Percentiles rank a stretch among this genome's conserved stretches.
phyloP scores from a whole-genome alignment of 2,113 vertebrate genomes.

The Okapia johnstoni region DNA sequence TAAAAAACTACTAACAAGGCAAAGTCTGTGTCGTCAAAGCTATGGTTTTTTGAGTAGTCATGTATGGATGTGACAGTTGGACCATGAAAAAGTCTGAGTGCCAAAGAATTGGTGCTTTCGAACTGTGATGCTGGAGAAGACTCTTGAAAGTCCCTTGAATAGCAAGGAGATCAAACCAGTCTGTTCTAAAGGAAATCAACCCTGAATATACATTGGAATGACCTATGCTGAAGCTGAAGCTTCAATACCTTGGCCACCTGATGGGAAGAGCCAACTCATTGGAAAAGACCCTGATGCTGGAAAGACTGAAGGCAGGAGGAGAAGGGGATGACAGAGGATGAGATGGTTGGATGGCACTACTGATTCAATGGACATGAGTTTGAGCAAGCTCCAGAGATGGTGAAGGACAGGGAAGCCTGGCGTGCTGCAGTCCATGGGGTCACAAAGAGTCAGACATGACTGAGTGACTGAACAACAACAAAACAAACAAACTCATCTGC shows the following conservation, averaged over 20 bases:
- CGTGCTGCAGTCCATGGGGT: not conserved
- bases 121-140: not conserved
- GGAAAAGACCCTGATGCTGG: not conserved
- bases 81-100: not conserved
- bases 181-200: not conserved
- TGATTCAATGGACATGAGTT: not conserved
- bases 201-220: not conserved
- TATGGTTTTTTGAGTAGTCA: not conserved
- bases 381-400: not conserved
- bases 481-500: not conserved
- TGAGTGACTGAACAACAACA: not conserved
- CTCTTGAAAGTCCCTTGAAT: not conserved
- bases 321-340: not conserved
- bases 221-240: not conserved
- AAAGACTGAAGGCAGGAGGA: not conserved
- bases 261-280: not conserved
- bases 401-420: not conserved
- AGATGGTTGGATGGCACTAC: not conserved
- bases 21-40: not conserved
- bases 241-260: not conserved
- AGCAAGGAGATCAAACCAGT: not conserved
- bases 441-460: not conserved
- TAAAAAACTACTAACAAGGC: fast-evolving
- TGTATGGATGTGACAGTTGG: not conserved
- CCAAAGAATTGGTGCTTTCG: not conserved